Evolutionary conservation across 2,888 invertebrate genomes (phyloP), one percentile per base, ranked within the genome.

Genomic region (Neoascia interrupta): DNA sequence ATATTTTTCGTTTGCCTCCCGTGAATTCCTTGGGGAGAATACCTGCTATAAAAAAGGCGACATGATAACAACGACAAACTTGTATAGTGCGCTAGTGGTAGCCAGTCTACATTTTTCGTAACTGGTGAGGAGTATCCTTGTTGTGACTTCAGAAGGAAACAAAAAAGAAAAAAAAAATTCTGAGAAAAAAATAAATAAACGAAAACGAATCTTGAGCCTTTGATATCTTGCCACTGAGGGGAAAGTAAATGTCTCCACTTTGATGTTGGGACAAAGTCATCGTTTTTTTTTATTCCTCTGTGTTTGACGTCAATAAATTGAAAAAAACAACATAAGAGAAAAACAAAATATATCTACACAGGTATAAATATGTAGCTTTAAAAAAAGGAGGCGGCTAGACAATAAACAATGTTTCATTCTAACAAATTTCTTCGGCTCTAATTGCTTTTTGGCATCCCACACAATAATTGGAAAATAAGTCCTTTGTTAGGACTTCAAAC

Each of bases 191-290:
- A n/a, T n/a, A n/a, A n/a, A n/a, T n/a, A n/a, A n/a, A n/a, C n/a
- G n/a, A 45, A 61, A 49, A 23, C 13, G 16, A 64, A 36, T 53
- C 34, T 43, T 64, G 64, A 64, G 53, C 53, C 53, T 54, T 54
- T 64, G 53, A 64, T 64, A n/a, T n/a, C 36, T 39, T 43, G 21
- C 34, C 41, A 63, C 41, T 21, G 13, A 19, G 31, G 41, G 43
- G 19, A 5, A 43, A 13, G 21, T n/a, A 43, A 43, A 6, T 43
- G 18, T 18, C 15, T n/a, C 43, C 26, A 15, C 28, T 54, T 54
- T n/a, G n/a, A 54, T 39, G 54, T 31, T 31, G 13, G 10, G 43
- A 15, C 8, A 31, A 31, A 31, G 16, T 39, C 21, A n/a, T 13
- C 15, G 3, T 13, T 21, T 26, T 21, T 34, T 15, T 23, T 3